phyloP scores from a whole-genome alignment of 2,113 vertebrate genomes.

The Dicrurus megarhynchus region DNA sequence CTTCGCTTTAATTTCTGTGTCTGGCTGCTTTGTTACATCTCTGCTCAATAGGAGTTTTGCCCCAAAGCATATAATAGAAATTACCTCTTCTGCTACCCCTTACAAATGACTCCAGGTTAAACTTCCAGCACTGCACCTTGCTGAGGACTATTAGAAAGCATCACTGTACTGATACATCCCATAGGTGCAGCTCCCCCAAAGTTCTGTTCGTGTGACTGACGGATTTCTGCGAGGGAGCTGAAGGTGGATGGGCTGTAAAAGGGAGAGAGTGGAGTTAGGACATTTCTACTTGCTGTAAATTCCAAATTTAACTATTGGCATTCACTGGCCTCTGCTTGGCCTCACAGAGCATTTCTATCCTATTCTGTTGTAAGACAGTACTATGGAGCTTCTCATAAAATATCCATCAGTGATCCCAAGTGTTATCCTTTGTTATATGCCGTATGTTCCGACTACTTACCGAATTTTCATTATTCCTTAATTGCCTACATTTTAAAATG shows the following conservation, averaged over 20 bases:
- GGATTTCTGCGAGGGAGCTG: neutral
- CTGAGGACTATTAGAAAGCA: neutral
- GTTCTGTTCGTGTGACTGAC: neutral
- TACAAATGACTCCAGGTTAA: neutral
- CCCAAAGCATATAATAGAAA: neutral
- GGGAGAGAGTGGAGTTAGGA: neutral
- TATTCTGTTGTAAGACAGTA: neutral
- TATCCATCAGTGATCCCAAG: neutral
- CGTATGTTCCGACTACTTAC: neutral
- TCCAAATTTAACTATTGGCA: neutral
- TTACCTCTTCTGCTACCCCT: neutral
- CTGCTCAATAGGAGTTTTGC: neutral
- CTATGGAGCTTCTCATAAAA: neutral
- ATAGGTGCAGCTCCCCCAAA: neutral
- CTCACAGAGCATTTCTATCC: neutral
- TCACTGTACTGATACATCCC: neutral
- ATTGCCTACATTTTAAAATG: constrained; percentile 39
- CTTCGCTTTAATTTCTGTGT: neutral
- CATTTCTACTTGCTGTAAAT: neutral
- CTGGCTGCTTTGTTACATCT: neutral
- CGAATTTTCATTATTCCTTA: constrained; percentile 38
- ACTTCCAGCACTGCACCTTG: neutral
- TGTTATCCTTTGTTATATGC: neutral
- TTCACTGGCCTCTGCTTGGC: neutral
- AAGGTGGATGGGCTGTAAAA: neutral